phyloP scores from a whole-genome alignment of 1,140 invertebrate species.

The Saccostrea cuccullata region DNA sequence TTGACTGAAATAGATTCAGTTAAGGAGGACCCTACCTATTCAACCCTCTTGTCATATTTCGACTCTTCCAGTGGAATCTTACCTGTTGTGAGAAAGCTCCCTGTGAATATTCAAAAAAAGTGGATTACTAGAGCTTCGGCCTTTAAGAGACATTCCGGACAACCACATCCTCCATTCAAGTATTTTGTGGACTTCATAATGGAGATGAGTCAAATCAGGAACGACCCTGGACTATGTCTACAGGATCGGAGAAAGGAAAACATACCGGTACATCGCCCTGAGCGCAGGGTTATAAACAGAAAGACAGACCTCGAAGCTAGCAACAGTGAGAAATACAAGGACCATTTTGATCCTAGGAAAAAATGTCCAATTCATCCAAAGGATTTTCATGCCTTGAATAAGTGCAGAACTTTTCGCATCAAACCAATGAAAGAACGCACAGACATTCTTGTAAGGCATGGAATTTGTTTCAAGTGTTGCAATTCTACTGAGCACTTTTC shows the following conservation, averaged over 20 bases:
- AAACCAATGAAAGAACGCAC: slow-evolving; percentile 43
- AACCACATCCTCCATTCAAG: slow-evolving; percentile 35
- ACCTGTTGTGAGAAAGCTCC: slow-evolving; percentile 51
- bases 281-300: background rate
- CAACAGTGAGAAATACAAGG: background rate
- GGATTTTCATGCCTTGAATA: slow-evolving; percentile 13
- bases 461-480: slow-evolving; percentile 49
- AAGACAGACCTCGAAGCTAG: background rate
- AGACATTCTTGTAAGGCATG: background rate
- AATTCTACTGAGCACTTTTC: slow-evolving; percentile 41
- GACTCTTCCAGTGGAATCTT: slow-evolving; percentile 50
- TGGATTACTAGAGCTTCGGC: slow-evolving; percentile 46
- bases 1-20: slow-evolving; percentile 41
- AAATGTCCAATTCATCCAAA: slow-evolving; percentile 36
- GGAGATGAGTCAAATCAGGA: slow-evolving; percentile 41
- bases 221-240: slow-evolving; percentile 37
- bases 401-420: slow-evolving; percentile 36
- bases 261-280: no score
- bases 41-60: slow-evolving; percentile 40
- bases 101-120: slow-evolving; percentile 52
- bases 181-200: slow-evolving; percentile 37
- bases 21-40: slow-evolving; percentile 42
- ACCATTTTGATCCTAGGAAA: background rate
- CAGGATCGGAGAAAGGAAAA: slow-evolving; percentile 19
- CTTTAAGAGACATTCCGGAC: slow-evolving; percentile 40